A percentile compares a stretch with the other conserved stretches of the same genome.
Evolutionary conservation across 2,797 vertebrate species (phyloP).

Genomic region (Sebastes itinus): DNA sequence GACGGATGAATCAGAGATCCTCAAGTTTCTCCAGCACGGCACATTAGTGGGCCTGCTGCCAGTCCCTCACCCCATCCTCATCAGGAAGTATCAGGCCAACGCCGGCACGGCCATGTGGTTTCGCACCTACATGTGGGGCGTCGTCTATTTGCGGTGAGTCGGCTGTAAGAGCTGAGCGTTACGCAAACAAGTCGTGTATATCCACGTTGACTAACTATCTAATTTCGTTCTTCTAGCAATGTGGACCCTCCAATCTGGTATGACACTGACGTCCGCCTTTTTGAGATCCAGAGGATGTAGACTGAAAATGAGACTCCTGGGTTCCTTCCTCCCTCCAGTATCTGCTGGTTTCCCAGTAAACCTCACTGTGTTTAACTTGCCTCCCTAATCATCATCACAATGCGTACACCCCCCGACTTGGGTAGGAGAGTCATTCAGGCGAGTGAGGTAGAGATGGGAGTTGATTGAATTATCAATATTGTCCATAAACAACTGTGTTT

Average conservation of each 20-base stretch:
- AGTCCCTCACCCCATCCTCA: conserved; percentile 98
- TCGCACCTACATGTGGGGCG: conserved; percentile 99
- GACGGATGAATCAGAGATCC: conserved; percentile 97
- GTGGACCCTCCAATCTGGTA: conserved; percentile 99
- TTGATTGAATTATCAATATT: conserved; percentile 22
- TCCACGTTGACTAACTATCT: neutral
- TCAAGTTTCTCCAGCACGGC: conserved; percentile 96
- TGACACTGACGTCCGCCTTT: conserved; percentile 96
- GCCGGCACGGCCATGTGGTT: conserved; percentile 99
- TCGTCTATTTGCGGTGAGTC: conserved; percentile 95
- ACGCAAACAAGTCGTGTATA: neutral
- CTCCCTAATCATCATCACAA: conserved; percentile 32
- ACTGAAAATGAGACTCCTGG: conserved; percentile 21
- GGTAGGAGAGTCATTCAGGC: conserved; percentile 3
- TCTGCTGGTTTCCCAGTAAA: conserved; percentile 56
- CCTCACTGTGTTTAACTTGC: conserved; percentile 63
- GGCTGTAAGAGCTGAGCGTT: neutral
- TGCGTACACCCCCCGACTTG: neutral
- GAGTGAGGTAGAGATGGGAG: conserved; percentile 11
- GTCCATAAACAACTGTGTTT: conserved; percentile 48
- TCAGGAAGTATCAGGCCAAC: conserved; percentile 99
- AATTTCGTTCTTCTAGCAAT: conserved; percentile 80
- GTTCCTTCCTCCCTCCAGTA: conserved; percentile 20
- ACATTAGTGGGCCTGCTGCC: conserved; percentile 97
- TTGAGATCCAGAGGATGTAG: conserved; percentile 98